Conservation (phyloP, 2,797 vertebrate species). For the Pogoniulus pusillus region DNA sequence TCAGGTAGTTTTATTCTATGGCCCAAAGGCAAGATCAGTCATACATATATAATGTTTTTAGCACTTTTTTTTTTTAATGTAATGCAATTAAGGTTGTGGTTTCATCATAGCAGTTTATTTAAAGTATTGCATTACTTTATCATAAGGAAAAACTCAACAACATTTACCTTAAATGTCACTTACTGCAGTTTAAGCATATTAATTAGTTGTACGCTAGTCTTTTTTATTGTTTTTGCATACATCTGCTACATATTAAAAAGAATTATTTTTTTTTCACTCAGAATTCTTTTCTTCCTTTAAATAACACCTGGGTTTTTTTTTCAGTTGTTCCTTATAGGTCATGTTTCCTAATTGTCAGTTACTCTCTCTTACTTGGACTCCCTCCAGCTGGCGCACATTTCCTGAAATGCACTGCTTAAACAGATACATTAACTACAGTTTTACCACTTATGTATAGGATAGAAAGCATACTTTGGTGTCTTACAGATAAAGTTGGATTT, state of each 20-base stretch:
- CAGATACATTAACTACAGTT: not conserved
- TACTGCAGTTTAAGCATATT: not conserved
- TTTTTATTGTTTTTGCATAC: not conserved
- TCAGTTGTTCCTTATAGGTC: not conserved
- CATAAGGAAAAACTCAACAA: not conserved
- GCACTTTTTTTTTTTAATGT: not conserved
- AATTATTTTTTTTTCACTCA: not conserved
- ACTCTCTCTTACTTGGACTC: not conserved
- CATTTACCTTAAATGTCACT: not conserved
- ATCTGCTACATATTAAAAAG: not conserved
- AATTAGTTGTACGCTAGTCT: not conserved
- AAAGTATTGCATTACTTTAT: not conserved
- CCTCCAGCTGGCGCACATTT: not conserved
- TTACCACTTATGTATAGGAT: not conserved
- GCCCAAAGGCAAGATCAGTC: slow-evolving; percentile 14
- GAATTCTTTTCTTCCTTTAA: not conserved
- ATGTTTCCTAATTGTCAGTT: not conserved
- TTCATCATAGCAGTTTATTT: not conserved
- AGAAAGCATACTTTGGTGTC: not conserved
- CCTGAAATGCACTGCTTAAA: not conserved
- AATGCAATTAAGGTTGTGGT: not conserved
- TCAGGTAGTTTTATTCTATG: not conserved
- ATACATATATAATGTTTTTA: not conserved
- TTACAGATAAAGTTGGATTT: not conserved
- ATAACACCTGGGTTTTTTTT: not conserved